Evolutionary conservation across 30 jellyfish, hydroid and myxozoan species (phyloP), one percentile per base, ranked within the genome.

Genomic region (Rhopilema esculentum): DNA sequence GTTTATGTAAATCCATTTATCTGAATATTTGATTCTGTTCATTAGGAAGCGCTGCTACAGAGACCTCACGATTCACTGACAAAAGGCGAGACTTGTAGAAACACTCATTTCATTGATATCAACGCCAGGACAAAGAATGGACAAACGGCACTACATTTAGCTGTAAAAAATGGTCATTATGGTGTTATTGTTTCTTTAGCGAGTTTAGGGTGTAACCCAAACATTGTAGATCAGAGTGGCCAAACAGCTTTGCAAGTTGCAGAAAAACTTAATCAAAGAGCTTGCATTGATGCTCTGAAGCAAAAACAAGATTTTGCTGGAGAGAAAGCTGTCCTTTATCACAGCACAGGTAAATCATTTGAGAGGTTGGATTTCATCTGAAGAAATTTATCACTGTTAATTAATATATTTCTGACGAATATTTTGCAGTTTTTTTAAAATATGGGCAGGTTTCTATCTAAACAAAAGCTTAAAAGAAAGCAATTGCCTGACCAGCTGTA

Each of bases 81-180:
- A n/a, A n/a, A n/a, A 40, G 57, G 6, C 57, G 57, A 40, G 12
- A 40, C 6, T 40, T 2, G 57, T 2, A 40, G 57, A 40, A 40
- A 40, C 6, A 12, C 57, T 12, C 6, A 12, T 40, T 40, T 40
- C 12, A 12, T 81, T 8, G 49, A 65, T 16, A 72, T 81, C n/a
- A 69, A 81, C 33, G 69, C 15, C 16, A 6, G 40, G 4, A 68
- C 88, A 4, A 26, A 27, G 64, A 61, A 57, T 21, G 94, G 94
- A 16, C 88, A 57, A 40, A 73, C 94, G 0, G 77, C 89, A 8
- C 76, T 86, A 69, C 88, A 86, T 64, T 63, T 86, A 6, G 88
- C 89, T 0, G 81, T 82, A 0, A 57, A 49, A 27, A 73, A 49
- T 61, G 79, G 86, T 26, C 71, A 66, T 24, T n/a, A 1, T 53